Base-by-base conservation (phyloP, 2,113 vertebrate species). In the Hippocampus barbouri region DNA sequence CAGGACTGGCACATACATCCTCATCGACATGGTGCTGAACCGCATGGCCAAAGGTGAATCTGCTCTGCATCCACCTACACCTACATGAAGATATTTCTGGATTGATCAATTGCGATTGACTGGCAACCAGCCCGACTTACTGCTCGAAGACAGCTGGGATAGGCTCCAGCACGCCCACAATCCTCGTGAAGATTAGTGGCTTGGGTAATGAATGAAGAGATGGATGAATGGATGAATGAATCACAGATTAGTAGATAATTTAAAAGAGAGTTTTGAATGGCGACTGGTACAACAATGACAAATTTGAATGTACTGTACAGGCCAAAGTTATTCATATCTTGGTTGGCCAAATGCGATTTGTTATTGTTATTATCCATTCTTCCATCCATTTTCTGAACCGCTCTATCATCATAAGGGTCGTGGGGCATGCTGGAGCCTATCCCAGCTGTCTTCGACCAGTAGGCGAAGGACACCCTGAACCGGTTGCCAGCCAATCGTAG, bases 11-110 rank as follows among this genome's bases (percentile, higher is more conserved):
- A 95, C 97, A 0, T 99, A 99, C 76, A 96, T 98, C 80, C 95
- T 99, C 6, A 91, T 98, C 0, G 97, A 99, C 89, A 98, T 98
- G 97, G 97, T 98, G 68, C 91, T 99, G 73, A 99, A 98, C 88
- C 94, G 97, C 74, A 98, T 99, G 97, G 96, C 96, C 2, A 99
- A 98, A 92, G 97, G 97, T 98, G 89, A 91, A 53, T 60, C 4
- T 0, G 38, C 2, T 38, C 18, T 43, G 10, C 62, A 15, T 7
- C 63, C 30, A 25, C 57, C 20, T 40, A 49, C 43, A 80, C 61
- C 38, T 30, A 61, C 49, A 67, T 62, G n/a, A 27, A 56, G 41
- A 66, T 62, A 63, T 57, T 57, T 54, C 21, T 12, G 43, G 12
- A 45, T 45, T 15, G 14, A 38, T 38, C 5, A 38, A 38, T 38